Conservation (phyloP, 2,797 vertebrate genomes). For the Leptoclinus maculatus region DNA sequence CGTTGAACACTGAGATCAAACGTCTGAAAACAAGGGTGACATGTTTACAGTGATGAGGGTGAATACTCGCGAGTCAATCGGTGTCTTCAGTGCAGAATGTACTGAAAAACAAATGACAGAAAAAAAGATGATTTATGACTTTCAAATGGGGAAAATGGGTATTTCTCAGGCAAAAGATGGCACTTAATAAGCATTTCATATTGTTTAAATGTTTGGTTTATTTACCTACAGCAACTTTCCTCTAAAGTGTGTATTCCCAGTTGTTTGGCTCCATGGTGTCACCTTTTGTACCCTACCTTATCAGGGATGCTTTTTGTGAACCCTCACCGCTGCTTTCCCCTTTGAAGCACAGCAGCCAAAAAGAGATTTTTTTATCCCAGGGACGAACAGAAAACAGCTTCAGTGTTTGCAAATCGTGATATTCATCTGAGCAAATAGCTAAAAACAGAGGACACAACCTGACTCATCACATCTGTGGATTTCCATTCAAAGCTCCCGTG, state of each 20-base stretch:
- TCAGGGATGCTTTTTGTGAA: constrained; percentile 15
- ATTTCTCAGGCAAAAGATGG: constrained; percentile 37
- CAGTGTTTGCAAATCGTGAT: not conserved
- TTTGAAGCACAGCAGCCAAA: not conserved
- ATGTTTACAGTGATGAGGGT: not conserved
- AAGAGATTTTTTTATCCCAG: not conserved
- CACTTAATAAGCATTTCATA: not conserved
- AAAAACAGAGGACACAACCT: not conserved
- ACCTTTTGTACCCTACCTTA: no score
- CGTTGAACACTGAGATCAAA: not conserved
- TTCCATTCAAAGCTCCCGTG: constrained; percentile 23
- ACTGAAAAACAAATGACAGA: not conserved
- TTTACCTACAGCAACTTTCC: not conserved
- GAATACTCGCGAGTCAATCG: not conserved
- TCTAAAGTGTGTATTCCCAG: not conserved
- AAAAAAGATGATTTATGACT: not conserved
- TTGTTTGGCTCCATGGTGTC: not conserved
- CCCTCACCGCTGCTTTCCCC: not conserved
- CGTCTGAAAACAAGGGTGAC: not conserved
- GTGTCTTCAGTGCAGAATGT: not conserved
- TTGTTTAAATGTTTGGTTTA: not conserved
- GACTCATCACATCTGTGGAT: not conserved
- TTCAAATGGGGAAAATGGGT: not conserved
- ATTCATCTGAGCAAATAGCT: not conserved
- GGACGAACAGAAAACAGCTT: not conserved